Base-by-base conservation (phyloP, 1,140 invertebrate genomes). In the Drosophila eugracilis region DNA sequence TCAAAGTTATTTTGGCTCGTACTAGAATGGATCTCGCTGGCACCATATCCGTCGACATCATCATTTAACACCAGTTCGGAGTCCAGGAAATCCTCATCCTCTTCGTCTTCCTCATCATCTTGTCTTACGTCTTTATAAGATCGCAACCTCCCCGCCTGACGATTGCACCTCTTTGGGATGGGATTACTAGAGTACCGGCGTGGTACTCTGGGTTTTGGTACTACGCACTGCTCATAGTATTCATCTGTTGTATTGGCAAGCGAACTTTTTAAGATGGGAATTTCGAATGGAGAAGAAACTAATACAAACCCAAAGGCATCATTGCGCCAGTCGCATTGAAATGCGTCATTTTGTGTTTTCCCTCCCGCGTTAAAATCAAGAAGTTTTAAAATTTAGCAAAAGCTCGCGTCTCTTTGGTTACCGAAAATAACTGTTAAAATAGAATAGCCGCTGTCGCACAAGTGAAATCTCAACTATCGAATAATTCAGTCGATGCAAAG, bases 141-240 rank as follows among this genome's bases (percentile, higher is more conserved):
- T 1, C 50, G 37, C 9, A 80, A n/a, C 36, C 36, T 74, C 9
- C 66, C 78, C 0, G 78, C 67, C 26, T 77, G 59, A 1, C 78
- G 66, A 0, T 54, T 26, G n/a, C 10, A 32, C 0, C 4, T 9
- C 3, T 42, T 17, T 7, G 42, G 1, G 5, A 17, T 15, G 1
- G 14, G 14, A 5, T 28, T 15, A 3, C 3, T 1, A 1, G 14
- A 19, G 12, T 79, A 67, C 0, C 0, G 3, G 5, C 37, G 48
- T 1, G 75, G 71, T 15, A 84, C 71, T 4, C 5, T 57, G 1
- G 71, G 70, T 19, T 84, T 84, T 0, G 71, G 59, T 1, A 41
- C 0, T 2, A 84, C 80, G 14, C 32, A 84, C 1, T 72, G 37
- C 1, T 63, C 12, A 21, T 53, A 75, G 17, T 78, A 84, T 5